Evolutionary conservation across 2,113 vertebrate genomes (phyloP).

Genomic region (Lipophrys pholis): DNA sequence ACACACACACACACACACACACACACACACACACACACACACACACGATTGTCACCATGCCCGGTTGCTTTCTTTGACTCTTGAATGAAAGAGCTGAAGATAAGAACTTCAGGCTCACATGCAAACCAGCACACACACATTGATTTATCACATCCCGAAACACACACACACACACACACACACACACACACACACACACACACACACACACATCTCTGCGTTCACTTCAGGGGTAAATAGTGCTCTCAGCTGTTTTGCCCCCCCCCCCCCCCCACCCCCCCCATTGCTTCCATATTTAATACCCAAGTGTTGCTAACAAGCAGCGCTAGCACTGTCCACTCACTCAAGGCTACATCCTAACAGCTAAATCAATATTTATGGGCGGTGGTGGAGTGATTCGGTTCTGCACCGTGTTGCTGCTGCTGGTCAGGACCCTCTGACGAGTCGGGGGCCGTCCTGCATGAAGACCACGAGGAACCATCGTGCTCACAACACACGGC

Average conservation of each 20-base stretch:
- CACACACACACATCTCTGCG: conserved; percentile 18
- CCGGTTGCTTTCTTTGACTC: conserved; percentile 21
- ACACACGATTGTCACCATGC: background rate
- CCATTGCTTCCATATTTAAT: conserved; percentile 20
- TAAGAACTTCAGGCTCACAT: conserved; percentile 6
- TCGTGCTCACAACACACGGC: conserved; percentile 7
- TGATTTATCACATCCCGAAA: conserved; percentile 10
- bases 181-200: conserved; percentile 1
- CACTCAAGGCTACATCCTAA: conserved; percentile 42
- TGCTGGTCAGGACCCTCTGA: conserved; percentile 4
- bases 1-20: background rate
- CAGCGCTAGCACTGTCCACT: background rate
- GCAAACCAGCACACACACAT: background rate
- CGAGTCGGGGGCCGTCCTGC: background rate
- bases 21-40: too few relatives aligned
- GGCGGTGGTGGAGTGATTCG: conserved; percentile 29
- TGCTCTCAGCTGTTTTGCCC: conserved; percentile 41
- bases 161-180: too few relatives aligned
- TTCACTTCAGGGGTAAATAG: conserved; percentile 54
- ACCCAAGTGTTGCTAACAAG: conserved; percentile 48
- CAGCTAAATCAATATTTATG: conserved; percentile 72
- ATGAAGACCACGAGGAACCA: conserved; percentile 3
- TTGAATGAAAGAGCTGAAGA: conserved; percentile 33
- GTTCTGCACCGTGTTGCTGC: conserved; percentile 26
- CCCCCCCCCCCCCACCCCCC: conserved; percentile 12